A percentile compares a stretch with the other conserved stretches of the same genome.
phyloP scores from a whole-genome alignment of 2,113 vertebrate genomes.

The Ahaetulla prasina region DNA sequence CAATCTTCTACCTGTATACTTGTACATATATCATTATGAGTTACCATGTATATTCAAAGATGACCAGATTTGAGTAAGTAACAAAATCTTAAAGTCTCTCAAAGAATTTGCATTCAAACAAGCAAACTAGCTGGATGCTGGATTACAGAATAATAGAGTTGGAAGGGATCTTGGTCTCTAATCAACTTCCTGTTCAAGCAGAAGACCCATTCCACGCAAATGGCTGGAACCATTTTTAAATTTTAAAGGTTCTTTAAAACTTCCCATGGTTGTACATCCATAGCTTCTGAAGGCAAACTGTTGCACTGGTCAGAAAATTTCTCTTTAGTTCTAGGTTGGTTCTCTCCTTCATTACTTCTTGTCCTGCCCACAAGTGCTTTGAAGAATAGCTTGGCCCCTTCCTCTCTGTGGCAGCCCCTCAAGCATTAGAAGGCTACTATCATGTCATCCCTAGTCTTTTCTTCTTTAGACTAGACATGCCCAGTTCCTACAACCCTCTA shows the following conservation, averaged over 20 bases:
- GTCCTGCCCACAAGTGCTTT: not conserved
- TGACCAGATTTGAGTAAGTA: not conserved
- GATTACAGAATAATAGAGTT: not conserved
- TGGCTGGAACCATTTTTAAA: too few species aligned
- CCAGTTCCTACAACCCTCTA: not conserved
- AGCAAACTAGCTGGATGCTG: not conserved
- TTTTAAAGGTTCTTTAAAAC: too few species aligned
- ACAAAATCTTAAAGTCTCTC: not conserved
- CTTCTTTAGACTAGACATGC: not conserved
- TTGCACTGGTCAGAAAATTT: not conserved
- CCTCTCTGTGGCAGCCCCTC: not conserved
- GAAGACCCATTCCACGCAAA: not conserved
- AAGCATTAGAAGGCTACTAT: not conserved
- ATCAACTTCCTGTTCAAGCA: not conserved
- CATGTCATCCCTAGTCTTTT: not conserved
- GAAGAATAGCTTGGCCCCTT: not conserved
- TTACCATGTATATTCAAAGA: not conserved
- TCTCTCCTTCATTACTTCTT: not conserved
- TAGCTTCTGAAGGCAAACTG: not conserved
- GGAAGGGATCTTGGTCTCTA: not conserved
- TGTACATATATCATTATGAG: not conserved
- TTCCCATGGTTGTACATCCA: not conserved
- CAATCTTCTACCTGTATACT: not conserved
- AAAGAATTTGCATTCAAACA: not conserved
- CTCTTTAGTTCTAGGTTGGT: not conserved